Evolutionary conservation across 2,888 invertebrate species (phyloP), one percentile per base, ranked within the genome.

Genomic region (Drosophila koepferae): DNA sequence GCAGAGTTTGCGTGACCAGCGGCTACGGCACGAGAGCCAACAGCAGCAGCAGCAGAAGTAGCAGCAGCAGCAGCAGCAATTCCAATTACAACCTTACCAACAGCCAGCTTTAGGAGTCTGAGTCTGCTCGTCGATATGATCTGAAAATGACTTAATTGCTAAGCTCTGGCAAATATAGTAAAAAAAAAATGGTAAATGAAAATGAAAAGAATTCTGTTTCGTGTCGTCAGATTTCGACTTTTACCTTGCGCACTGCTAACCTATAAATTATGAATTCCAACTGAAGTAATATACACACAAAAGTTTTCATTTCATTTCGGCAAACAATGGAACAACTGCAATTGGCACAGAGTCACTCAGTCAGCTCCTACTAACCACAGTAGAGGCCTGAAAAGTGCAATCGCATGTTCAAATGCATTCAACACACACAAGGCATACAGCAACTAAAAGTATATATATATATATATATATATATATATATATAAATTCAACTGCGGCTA

Each of bases 221-320:
- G 64, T 73, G 20, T 44, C 20, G 56, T n/a, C 67, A 2, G 51
- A 59, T 49, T 66, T 54, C 59, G 64, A 72, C 71, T 78, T 66
- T 72, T 65, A 49, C 63, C 63, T 51, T 73, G 64, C 64, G 71
- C 81, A 78, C 81, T 77, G 76, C 73, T 87, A 88, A 89, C 87
- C 90, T 72, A 87, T 77, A 89, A 89, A 89, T 87, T 89, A 88
- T 76, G 53, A 68, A 89, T 87, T 86, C 86, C 81, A 55, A 4
- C 51, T 64, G 51, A 54, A 55, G 54, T 60, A 56, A 51, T 31
- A 56, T 41, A 44, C 51, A 65, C 48, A 63, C 43, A 69, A 79
- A 74, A 70, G 72, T 80, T 77, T 79, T 68, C 72, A 62, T 66
- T 60, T 71, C 73, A 71, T 74, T 74, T 55, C 41, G 81, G 79